phyloP scores from a whole-genome alignment of 2,113 vertebrate genomes.

The Ginglymostoma cirratum region DNA sequence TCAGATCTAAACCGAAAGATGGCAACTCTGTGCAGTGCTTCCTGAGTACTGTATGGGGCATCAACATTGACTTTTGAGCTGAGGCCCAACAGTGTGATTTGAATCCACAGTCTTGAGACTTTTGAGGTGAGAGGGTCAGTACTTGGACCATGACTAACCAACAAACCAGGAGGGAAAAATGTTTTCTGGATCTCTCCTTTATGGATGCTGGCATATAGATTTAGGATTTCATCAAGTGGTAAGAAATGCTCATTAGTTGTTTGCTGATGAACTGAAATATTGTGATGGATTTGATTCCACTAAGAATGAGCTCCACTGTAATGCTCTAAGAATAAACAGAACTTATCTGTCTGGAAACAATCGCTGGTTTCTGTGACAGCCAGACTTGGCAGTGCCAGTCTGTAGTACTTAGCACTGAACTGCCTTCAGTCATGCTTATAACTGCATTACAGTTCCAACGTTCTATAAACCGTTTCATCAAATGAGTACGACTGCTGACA shows the following conservation, averaged over 20 bases:
- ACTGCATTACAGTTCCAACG: background rate
- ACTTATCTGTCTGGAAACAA: background rate
- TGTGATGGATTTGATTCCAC: background rate
- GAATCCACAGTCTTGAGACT: background rate
- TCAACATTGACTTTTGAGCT: background rate
- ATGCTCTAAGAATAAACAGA: constrained; percentile 22
- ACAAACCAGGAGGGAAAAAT: background rate
- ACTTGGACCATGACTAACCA: background rate
- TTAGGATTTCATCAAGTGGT: background rate
- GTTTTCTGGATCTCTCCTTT: background rate
- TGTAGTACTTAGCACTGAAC: constrained; percentile 10
- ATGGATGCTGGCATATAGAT: background rate
- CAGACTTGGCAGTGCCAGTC: constrained; percentile 1
- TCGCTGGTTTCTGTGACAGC: background rate
- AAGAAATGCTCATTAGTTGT: background rate
- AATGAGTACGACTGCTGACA: background rate
- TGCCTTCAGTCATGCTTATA: background rate
- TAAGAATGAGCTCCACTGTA: background rate
- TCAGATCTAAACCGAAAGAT: background rate
- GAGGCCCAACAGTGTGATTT: background rate
- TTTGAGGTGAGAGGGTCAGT: background rate
- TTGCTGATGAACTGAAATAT: background rate
- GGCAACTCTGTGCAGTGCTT: no score
- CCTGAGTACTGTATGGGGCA: background rate
- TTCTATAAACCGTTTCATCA: background rate